Evolutionary conservation across 1,140 invertebrate genomes (phyloP), one percentile per base, ranked within the genome.

Genomic region (Drosophila bipectinata): DNA sequence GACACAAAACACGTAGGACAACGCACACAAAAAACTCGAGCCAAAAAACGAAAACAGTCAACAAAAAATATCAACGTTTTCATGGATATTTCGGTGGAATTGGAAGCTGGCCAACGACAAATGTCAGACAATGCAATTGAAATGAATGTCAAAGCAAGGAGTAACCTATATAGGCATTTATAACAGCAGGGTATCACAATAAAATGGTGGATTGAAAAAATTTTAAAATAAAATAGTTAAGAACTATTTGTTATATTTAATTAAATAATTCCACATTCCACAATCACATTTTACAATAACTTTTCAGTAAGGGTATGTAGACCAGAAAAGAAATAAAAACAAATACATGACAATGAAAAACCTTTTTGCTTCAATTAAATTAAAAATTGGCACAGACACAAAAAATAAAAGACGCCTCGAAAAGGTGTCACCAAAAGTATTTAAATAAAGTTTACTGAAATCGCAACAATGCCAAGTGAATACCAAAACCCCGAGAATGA

Each of bases 21-120:
- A 44, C 26, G 26, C 26, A 24, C 7, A 37, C 15, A 55, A 68
- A 64, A 69, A 69, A 39, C 8, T 32, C 8, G 45, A 18, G 34
- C 32, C 26, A 21, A 55, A 41, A 10, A 59, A 21, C 12, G n/a
- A 32, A 51, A 44, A 55, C 15, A 57, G 41, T 4, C 5, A 37
- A 51, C 30, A 39, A 64, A 69, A 58, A 44, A 44, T 58, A 12
- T 4, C 48, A 48, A 39, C 18, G 55, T 52, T 55, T 48, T 47
- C 49, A 76, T 72, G 68, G 66, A 56, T 68, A 39, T 69, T 69
- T 69, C 32, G 34, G 9, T 55, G 71, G 57, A 87, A 55, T 71
- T 85, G 82, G 82, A 87, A 75, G 37, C 2, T 57, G 53, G 82
- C 82, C 82, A 80, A 64, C 52, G 37, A 58, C 54, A 26, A 72